Evolutionary conservation across 2,888 invertebrate genomes (phyloP), one percentile per base, ranked within the genome.

Genomic region (Hanleya hanleyi): DNA sequence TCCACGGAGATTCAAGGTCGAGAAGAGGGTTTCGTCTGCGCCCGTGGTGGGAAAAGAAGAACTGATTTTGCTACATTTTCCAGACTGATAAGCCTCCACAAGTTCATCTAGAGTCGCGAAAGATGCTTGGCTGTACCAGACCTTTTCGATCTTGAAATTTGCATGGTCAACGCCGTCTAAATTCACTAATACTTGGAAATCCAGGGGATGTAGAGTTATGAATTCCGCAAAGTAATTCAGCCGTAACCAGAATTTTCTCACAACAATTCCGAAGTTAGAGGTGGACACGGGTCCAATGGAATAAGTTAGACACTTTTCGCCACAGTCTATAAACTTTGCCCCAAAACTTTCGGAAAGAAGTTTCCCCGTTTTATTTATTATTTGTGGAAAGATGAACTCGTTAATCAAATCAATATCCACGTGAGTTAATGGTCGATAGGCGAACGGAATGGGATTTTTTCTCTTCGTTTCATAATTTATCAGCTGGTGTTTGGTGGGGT

Each of bases 191-290:
- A 85, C 73, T 33, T 82, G 77, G 49, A 85, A 78, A 47, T 78
- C 82, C 12, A 83, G 70, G 0, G 84, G 82, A 62, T 84, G 77
- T n/a, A 86, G 73, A 7, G 77, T 72, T 29, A 74, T 67, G 33
- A 80, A 80, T 49, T 83, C 81, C 6, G 76, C 74, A 33, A 72
- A 47, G 50, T 81, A 77, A 29, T 70, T 69, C 32, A 77, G 61
- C 67, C 74, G 68, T 47, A 77, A 69, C 83, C 83, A 83, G 9
- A 79, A 69, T 51, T 74, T 71, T 2, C 81, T 68, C 12, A 70
- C 67, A 33, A 50, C 9, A 67, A 67, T 26, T 62, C 75, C 18
- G 22, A 65, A 22, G 62, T 74, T 9, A 47, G 71, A 29, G 38
- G 75, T 57, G 50, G 73, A 36, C 50, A 71, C 33, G 35, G 68